Evolutionary conservation across 2,888 invertebrate species (phyloP).

Genomic region (Elegia similella): DNA sequence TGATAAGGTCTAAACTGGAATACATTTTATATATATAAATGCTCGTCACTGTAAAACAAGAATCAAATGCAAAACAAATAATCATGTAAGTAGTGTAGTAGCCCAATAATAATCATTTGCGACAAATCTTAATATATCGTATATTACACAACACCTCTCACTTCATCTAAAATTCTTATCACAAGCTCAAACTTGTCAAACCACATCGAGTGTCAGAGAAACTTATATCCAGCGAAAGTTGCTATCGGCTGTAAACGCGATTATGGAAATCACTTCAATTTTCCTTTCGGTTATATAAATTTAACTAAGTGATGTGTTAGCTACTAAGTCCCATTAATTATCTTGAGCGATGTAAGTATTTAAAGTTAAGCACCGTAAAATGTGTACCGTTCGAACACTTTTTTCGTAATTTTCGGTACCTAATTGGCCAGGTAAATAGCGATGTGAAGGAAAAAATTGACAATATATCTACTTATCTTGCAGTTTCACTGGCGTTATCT

Average conservation of each 20-base stretch:
- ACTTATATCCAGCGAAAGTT: conserved; percentile 62
- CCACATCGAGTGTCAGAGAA: conserved; percentile 42
- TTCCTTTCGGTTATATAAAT: conserved; percentile 56
- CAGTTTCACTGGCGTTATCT: too few species aligned
- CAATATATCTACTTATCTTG: too few species aligned
- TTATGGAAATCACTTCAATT: conserved; percentile 51
- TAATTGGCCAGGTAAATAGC: not conserved
- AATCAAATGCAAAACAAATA: too few species aligned
- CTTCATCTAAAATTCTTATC: conserved; percentile 36
- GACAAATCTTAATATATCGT: not conserved
- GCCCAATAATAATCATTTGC: not conserved
- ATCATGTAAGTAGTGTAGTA: too few species aligned
- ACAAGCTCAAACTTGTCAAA: conserved; percentile 34
- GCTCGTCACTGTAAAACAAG: too few species aligned
- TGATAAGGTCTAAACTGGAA: too few species aligned
- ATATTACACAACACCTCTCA: conserved; percentile 31
- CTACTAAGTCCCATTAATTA: not conserved
- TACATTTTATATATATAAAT: too few species aligned
- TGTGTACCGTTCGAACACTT: not conserved
- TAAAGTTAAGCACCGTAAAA: not conserved
- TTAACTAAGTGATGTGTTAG: conserved; percentile 1
- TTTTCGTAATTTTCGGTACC: not conserved
- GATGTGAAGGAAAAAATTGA: too few species aligned
- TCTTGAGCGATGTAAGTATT: not conserved
- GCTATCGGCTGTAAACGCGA: conserved; percentile 44